Conservation (phyloP, 2,888 invertebrate genomes). For the Chrysomela aeneicollis region DNA sequence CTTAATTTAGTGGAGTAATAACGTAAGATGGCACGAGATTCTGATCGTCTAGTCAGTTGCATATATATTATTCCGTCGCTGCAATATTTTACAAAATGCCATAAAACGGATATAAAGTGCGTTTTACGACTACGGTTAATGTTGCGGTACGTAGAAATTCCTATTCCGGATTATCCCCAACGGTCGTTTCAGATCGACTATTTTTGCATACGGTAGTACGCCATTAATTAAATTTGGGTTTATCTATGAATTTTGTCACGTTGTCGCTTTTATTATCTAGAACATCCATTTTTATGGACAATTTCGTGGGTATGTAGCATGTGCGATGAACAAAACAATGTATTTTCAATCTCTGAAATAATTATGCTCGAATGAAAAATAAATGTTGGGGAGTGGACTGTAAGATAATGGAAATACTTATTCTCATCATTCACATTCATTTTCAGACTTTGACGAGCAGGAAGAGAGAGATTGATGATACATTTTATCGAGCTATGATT, state of each 20-base stretch:
- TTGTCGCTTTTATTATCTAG: background rate
- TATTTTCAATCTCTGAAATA: background rate
- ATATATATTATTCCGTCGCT: conserved; percentile 61
- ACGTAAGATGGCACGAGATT: conserved; percentile 15
- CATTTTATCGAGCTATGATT: too few species aligned
- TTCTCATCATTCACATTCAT: too few species aligned
- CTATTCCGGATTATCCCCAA: conserved; percentile 59
- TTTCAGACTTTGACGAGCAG: too few species aligned
- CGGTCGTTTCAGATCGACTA: conserved; percentile 63
- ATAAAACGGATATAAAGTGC: conserved; percentile 63
- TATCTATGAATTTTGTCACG: conserved; percentile 14
- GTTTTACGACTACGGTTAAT: conserved; percentile 62
- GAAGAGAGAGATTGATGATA: too few species aligned
- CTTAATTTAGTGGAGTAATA: conserved; percentile 14
- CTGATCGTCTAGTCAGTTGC: conserved; percentile 24
- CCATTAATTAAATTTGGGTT: conserved; percentile 44
- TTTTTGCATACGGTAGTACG: conserved; percentile 59
- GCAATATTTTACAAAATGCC: conserved; percentile 63
- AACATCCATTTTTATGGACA: background rate
- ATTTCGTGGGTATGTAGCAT: background rate
- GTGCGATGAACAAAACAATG: background rate
- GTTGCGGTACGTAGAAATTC: conserved; percentile 60
- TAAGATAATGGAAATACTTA: too few species aligned
- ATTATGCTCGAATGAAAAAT: background rate
- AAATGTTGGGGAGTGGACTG: too few species aligned